Conservation (phyloP, 2,888 invertebrate genomes). For the Bombylius discolor region DNA sequence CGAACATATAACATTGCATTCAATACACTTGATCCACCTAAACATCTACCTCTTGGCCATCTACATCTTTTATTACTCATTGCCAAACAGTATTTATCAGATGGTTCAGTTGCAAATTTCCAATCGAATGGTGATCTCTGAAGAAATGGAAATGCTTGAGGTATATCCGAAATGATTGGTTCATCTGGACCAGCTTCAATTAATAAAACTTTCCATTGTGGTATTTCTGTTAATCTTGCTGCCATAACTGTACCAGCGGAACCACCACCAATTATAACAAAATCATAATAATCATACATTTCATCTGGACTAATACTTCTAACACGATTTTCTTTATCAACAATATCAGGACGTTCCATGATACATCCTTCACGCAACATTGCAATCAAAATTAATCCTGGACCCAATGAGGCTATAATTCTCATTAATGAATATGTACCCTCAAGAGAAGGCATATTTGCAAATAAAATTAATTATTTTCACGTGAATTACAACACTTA, state of each 20-base stretch:
- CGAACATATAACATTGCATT: slow-evolving; percentile 85
- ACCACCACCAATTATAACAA: slow-evolving; percentile 68
- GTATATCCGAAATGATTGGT: slow-evolving; percentile 57
- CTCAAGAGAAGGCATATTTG: slow-evolving; percentile 14
- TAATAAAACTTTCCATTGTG: slow-evolving; percentile 57
- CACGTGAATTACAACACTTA: too few species aligned
- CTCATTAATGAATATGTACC: slow-evolving; percentile 46
- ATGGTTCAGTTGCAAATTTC: slow-evolving; percentile 67
- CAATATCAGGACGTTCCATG: slow-evolving; percentile 55
- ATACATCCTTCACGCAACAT: slow-evolving; percentile 50
- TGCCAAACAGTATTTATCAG: slow-evolving; percentile 51
- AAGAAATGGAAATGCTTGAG: slow-evolving; percentile 54
- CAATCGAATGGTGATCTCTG: slow-evolving; percentile 67
- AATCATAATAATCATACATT: slow-evolving; percentile 55
- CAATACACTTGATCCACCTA: slow-evolving; percentile 69
- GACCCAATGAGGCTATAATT: slow-evolving; percentile 48
- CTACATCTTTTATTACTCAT: slow-evolving; percentile 52
- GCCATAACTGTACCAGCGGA: slow-evolving; percentile 72
- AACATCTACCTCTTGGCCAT: slow-evolving; percentile 68
- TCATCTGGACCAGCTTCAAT: slow-evolving; percentile 71
- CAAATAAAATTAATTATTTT: too few species aligned
- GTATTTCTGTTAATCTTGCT: slow-evolving; percentile 60
- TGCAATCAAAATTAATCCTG: slow-evolving; percentile 51
- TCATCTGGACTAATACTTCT: slow-evolving; percentile 41
- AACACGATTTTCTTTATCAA: slow-evolving; percentile 51